phyloP scores from a whole-genome alignment of 2,797 vertebrate genomes.

The Diplodus puntazzo region DNA sequence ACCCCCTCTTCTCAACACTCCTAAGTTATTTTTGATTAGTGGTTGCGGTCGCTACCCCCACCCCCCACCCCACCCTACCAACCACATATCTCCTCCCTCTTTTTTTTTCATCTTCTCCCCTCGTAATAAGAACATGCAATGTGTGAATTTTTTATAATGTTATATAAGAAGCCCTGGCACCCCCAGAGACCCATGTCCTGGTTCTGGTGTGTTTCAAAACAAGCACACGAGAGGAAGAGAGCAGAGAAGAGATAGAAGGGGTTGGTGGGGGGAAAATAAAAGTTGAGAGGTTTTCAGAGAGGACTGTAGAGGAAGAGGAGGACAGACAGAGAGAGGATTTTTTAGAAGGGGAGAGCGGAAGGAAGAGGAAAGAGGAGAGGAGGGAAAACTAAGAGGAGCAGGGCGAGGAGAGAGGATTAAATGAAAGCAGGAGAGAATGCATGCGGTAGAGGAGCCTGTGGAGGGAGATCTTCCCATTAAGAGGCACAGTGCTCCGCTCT shows the following conservation, averaged over 20 bases:
- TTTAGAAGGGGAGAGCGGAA: conserved; percentile 36
- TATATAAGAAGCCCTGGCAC: conserved; percentile 83
- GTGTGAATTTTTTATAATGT: conserved; percentile 87
- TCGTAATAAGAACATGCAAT: conserved; percentile 83
- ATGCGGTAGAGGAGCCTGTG: conserved; percentile 76
- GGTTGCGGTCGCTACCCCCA: conserved; percentile 44
- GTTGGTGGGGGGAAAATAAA: conserved; percentile 22
- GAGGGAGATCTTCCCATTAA: conserved; percentile 83
- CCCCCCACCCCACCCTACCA: conserved; percentile 5
- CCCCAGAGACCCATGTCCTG: conserved; percentile 86
- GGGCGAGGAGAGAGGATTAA: conserved; percentile 71
- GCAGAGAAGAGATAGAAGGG: conserved; percentile 23
- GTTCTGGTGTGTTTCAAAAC: conserved; percentile 84
- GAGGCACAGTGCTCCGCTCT: conserved; percentile 73
- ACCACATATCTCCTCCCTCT: conserved; percentile 45
- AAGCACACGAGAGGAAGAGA: conserved; percentile 73
- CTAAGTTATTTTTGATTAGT: conserved; percentile 74
- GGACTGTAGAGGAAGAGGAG: conserved; percentile 22
- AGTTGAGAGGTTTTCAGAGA: conserved; percentile 67
- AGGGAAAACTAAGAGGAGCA: conserved; percentile 46
- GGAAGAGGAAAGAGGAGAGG: conserved; percentile 26
- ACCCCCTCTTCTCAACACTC: conserved; percentile 6
- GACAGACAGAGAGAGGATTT: conserved; percentile 40
- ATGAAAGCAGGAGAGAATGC: conserved; percentile 72
- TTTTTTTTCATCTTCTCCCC: conserved; percentile 41